Percentiles rank a stretch among this genome's conserved stretches.
Conservation (phyloP, 2,797 vertebrate species). For the Ceyx erithaca region DNA sequence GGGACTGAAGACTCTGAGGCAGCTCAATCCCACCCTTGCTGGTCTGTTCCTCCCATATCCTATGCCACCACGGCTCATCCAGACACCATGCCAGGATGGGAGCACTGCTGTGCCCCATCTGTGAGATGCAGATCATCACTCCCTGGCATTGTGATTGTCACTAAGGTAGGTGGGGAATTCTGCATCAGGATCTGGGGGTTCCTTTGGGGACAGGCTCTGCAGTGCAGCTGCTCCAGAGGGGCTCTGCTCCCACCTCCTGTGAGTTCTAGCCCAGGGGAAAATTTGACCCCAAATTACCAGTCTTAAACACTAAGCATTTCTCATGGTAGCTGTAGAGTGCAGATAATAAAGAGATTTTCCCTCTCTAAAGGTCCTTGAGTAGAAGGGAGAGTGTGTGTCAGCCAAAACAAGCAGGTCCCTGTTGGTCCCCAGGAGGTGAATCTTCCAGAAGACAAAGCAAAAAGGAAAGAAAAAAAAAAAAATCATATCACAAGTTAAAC, state of each 20-base stretch:
- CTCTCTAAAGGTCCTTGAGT: conserved; percentile 19
- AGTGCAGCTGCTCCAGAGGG: not conserved
- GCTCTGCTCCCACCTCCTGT: not conserved
- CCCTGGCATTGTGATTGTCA: not conserved
- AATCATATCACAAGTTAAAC: not conserved
- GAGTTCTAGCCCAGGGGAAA: conserved; percentile 42
- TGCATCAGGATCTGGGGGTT: not conserved
- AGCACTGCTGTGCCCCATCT: not conserved
- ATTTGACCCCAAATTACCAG: conserved; percentile 12
- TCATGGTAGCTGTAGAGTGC: not conserved
- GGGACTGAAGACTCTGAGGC: not conserved
- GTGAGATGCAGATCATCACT: not conserved
- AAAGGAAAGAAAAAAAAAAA: not conserved
- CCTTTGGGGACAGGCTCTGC: not conserved
- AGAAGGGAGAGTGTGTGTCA: not conserved
- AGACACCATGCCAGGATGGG: accelerated
- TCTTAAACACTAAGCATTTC: conserved; percentile 19
- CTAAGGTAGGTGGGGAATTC: not conserved
- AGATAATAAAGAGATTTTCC: not conserved
- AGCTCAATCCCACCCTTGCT: not conserved
- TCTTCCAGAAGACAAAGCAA: not conserved
- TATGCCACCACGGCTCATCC: not conserved
- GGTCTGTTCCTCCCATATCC: not conserved
- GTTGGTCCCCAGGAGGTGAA: not conserved
- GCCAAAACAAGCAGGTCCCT: not conserved